Evolutionary conservation across 2,888 invertebrate genomes (phyloP).

Genomic region (Conus canariensis): DNA sequence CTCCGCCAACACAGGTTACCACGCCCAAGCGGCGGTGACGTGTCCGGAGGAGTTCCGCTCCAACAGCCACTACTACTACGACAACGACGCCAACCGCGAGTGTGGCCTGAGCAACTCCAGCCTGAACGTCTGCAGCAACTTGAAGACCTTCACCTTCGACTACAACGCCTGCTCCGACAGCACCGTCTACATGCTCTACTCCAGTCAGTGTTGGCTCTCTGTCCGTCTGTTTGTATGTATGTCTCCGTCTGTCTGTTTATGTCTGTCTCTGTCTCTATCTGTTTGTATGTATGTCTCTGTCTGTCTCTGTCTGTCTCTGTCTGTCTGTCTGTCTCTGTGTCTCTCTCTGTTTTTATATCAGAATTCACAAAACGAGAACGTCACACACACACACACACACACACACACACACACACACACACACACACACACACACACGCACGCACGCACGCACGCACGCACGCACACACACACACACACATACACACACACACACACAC

Average conservation of each 20-base stretch:
- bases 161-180: conserved; percentile 49
- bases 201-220: conserved; percentile 30
- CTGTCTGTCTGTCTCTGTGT: too few relatives aligned
- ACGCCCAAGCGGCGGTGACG: conserved; percentile 17
- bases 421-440: conserved; percentile 26
- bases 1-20: not conserved
- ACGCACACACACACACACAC: conserved; percentile 34
- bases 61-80: conserved; percentile 31
- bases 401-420: not conserved
- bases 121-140: conserved; percentile 54
- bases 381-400: conserved; percentile 38
- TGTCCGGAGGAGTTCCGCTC: conserved; percentile 30
- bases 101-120: conserved; percentile 41
- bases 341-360: too few relatives aligned
- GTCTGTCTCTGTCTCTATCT: too few relatives aligned
- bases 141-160: conserved; percentile 48
- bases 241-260: too few relatives aligned
- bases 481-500: conserved; percentile 28
- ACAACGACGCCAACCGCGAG: conserved; percentile 14
- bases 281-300: too few relatives aligned
- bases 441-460: conserved; percentile 53
- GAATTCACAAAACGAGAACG: too few relatives aligned
- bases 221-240: too few relatives aligned
- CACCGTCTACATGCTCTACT: conserved; percentile 43
- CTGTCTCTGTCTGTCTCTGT: too few relatives aligned